phyloP scores from a whole-genome alignment of 2,113 vertebrate species.

The Columba livia region DNA sequence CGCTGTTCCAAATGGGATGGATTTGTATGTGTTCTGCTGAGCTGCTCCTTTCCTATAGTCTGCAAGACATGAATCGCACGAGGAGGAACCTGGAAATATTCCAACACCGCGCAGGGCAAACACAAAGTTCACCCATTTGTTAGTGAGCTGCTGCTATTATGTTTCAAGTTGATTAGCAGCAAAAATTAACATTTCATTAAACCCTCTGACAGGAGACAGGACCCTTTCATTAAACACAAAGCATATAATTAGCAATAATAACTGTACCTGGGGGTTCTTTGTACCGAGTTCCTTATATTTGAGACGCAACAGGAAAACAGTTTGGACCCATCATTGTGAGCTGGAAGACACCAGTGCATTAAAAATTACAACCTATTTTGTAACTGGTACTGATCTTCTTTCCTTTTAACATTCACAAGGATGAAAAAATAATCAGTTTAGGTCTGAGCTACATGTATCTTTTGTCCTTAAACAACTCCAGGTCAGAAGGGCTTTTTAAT shows the following conservation, averaged over 20 bases:
- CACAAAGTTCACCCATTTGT: slow-evolving; percentile 33
- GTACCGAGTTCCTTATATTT: background rate
- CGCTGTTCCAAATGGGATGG: background rate
- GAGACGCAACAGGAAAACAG: background rate
- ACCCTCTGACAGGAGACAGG: slow-evolving; percentile 2
- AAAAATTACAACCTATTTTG: background rate
- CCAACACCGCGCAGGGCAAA: slow-evolving; percentile 13
- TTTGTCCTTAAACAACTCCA: background rate
- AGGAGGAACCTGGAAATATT: slow-evolving; percentile 26
- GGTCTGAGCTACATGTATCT: background rate
- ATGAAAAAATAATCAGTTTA: background rate
- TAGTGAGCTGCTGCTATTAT: background rate
- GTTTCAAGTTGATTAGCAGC: slow-evolving; percentile 45
- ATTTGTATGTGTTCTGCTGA: background rate
- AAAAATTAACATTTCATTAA: slow-evolving; percentile 42
- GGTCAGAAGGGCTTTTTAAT: background rate
- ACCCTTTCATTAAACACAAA: slow-evolving; percentile 28
- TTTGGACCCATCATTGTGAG: background rate
- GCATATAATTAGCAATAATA: slow-evolving; percentile 21
- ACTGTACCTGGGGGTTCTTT: slow-evolving; percentile 10
- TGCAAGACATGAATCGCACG: background rate
- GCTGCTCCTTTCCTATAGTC: background rate
- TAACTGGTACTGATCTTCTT: background rate
- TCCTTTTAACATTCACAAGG: background rate
- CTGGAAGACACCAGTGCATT: background rate